Conservation (phyloP, 2,888 invertebrate genomes). For the Embidobia sp. region DNA sequence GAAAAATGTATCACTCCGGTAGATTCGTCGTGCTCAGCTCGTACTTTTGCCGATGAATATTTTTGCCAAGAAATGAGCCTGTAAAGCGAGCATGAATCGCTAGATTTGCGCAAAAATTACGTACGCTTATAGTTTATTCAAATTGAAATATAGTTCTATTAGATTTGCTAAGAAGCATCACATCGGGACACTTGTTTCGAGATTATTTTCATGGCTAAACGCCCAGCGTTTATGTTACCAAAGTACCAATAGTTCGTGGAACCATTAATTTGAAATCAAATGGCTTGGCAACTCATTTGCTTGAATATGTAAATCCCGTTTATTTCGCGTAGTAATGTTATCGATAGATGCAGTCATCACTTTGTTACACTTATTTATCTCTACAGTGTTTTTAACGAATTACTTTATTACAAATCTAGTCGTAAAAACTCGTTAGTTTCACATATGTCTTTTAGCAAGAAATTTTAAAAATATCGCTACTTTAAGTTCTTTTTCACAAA, state of each 20-base stretch:
- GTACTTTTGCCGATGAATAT: conserved; percentile 53
- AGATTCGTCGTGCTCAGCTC: conserved; percentile 19
- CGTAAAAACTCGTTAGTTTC: too few relatives aligned
- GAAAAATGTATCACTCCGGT: conserved; percentile 39
- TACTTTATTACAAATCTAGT: too few relatives aligned
- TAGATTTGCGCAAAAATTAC: background rate
- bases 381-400: too few relatives aligned
- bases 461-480: too few relatives aligned
- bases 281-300: conserved; percentile 32
- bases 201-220: conserved; percentile 12
- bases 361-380: conserved; percentile 10
- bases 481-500: too few relatives aligned
- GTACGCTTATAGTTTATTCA: too few relatives aligned
- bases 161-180: too few relatives aligned
- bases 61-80: conserved; percentile 47
- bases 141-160: too few relatives aligned
- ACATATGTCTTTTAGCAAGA: too few relatives aligned
- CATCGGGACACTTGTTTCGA: background rate
- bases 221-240: background rate
- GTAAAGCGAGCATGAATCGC: conserved; percentile 49
- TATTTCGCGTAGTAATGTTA: conserved; percentile 4
- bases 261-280: conserved; percentile 34
- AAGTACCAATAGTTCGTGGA: conserved; percentile 18
- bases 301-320: conserved; percentile 29
- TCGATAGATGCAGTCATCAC: conserved; percentile 1